Conservation (phyloP, 92 coral and sea anemone genomes). For the Heliopora coerulea region DNA sequence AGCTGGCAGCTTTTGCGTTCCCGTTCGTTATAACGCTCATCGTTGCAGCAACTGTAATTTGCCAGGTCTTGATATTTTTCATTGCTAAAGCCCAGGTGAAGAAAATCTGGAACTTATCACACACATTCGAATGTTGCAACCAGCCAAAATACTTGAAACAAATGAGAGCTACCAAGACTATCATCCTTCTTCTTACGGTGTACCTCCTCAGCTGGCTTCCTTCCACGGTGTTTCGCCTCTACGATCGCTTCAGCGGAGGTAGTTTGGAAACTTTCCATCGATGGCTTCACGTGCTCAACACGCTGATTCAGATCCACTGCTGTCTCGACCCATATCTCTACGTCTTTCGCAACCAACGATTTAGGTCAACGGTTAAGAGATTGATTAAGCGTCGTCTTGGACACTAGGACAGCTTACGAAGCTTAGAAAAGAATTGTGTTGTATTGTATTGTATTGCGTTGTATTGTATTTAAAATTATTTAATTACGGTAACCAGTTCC, state of each 20-base stretch:
- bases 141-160: not conserved
- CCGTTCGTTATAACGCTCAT: conserved; percentile 1
- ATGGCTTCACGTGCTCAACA: conserved; percentile 29
- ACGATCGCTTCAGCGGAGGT: conserved; percentile 25
- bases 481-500: too few species aligned
- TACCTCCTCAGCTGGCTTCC: conserved; percentile 28
- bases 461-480: too few species aligned
- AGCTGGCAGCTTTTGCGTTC: conserved; percentile 29
- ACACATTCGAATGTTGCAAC: not conserved
- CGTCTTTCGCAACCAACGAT: conserved; percentile 13
- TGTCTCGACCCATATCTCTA: conserved; percentile 26
- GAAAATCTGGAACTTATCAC: not conserved
- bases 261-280: conserved; percentile 1
- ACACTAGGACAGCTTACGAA: too few species aligned
- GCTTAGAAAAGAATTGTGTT: too few species aligned
- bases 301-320: conserved; percentile 35
- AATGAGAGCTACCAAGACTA: conserved; percentile 23
- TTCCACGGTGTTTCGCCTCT: conserved; percentile 23
- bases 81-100: conserved; percentile 10
- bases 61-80: conserved; percentile 2
- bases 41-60: conserved; percentile 6
- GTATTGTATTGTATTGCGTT: too few species aligned
- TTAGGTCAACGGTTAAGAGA: not conserved
- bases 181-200: conserved; percentile 1
- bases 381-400: not conserved